Percentiles rank a stretch among this genome's conserved stretches.
Conservation (phyloP, 2,797 vertebrate genomes). For the Cephalopachus bancanus region DNA sequence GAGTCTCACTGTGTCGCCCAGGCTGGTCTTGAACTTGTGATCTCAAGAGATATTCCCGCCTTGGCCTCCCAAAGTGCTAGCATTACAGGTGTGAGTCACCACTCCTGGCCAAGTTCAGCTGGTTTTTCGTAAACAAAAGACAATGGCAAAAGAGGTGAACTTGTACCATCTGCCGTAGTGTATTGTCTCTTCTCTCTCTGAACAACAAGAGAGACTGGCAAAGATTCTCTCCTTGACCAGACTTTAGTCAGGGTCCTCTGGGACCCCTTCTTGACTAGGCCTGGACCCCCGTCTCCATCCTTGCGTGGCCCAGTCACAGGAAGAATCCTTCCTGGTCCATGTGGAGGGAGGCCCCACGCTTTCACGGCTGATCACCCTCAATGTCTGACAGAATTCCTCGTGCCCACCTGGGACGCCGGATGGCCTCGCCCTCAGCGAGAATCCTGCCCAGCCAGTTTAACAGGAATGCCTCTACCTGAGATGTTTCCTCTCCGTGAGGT, state of each 20-base stretch:
- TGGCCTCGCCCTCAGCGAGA: slow-evolving; percentile 1
- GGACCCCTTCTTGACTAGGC: not conserved
- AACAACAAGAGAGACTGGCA: not conserved
- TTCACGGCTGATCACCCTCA: not conserved
- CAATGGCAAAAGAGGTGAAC: not conserved
- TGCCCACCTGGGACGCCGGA: not conserved
- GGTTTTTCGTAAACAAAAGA: not conserved
- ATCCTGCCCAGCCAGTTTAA: not conserved
- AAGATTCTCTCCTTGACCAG: not conserved
- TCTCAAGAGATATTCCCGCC: no score
- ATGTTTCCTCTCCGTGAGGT: not conserved
- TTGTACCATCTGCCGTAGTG: not conserved
- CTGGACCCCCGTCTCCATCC: not conserved
- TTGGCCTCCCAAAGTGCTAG: no score
- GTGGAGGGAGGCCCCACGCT: not conserved
- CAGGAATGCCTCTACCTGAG: not conserved
- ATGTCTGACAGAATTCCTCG: not conserved
- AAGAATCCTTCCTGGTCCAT: not conserved
- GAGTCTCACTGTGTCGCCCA: no score
- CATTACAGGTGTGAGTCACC: no score
- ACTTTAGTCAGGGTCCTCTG: not conserved
- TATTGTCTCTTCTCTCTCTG: not conserved
- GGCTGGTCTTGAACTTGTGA: no score
- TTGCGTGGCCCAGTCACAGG: not conserved
- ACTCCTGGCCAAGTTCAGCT: not conserved